Evolutionary conservation across 1,140 invertebrate genomes (phyloP).

Genomic region (Platyura marginata): DNA sequence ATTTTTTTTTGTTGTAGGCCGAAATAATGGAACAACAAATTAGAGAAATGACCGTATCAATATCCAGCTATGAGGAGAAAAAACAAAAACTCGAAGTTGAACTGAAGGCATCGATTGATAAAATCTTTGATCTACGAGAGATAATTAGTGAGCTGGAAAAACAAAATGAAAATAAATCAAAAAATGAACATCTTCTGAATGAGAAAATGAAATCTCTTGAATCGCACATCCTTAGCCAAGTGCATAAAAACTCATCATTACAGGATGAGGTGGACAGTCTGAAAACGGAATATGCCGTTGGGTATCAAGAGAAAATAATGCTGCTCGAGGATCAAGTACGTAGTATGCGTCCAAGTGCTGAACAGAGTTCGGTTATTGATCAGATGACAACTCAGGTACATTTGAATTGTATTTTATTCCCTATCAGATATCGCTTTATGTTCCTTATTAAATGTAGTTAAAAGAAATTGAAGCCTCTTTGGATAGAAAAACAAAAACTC

Average conservation of each 20-base stretch:
- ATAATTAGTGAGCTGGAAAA: slow-evolving; percentile 55
- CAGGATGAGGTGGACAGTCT: slow-evolving; percentile 30
- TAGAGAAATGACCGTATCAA: slow-evolving; percentile 38
- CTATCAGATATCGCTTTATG: no score
- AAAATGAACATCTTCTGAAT: slow-evolving; percentile 18
- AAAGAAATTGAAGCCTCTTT: slow-evolving; percentile 37
- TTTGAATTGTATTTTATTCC: no score
- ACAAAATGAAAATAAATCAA: slow-evolving; percentile 41
- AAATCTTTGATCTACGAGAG: slow-evolving; percentile 49
- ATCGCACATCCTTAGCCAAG: slow-evolving; percentile 30
- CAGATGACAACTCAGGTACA: slow-evolving; percentile 18
- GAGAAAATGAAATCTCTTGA: slow-evolving; percentile 17
- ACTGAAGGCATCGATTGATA: slow-evolving; percentile 46
- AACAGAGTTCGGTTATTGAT: slow-evolving; percentile 22
- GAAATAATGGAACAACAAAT: slow-evolving; percentile 48
- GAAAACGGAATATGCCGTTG: slow-evolving; percentile 28
- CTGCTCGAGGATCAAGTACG: slow-evolving; percentile 36
- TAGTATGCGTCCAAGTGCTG: slow-evolving; percentile 31
- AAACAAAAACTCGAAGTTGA: slow-evolving; percentile 41
- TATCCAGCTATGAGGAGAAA: slow-evolving; percentile 35
- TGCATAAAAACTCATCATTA: slow-evolving; percentile 30
- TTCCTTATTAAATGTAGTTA: no score
- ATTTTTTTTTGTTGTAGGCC: no score
- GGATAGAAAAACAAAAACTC: slow-evolving; percentile 41
- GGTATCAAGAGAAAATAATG: slow-evolving; percentile 30